A percentile compares a stretch with the other conserved stretches of the same genome.
These are phyloP conservation scores for Leucania comma DNA, from an alignment of 2,888 invertebrate species.

Conservation along the genomic window DNA sequence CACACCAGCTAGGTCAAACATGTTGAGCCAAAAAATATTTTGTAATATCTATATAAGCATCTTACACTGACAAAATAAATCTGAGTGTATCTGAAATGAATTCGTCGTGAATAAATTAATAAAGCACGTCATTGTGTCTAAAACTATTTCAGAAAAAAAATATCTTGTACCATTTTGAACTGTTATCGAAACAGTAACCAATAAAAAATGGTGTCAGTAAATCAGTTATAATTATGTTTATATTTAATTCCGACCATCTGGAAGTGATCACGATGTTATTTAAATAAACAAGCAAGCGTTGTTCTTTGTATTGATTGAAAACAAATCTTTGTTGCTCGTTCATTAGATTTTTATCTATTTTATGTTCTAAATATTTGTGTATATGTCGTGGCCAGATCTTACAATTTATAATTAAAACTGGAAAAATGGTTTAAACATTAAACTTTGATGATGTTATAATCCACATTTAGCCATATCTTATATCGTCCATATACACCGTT, in stretches of 20 bases:
- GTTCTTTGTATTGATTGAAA: slow-evolving; percentile 26
- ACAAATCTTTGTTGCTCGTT: neutral
- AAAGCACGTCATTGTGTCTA: neutral
- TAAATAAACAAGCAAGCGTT: slow-evolving; percentile 19
- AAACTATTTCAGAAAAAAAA: neutral
- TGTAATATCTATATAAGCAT: too few relatives aligned
- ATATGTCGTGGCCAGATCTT: too few relatives aligned
- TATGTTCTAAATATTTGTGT: slow-evolving; percentile 7
- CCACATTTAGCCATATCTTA: too few relatives aligned
- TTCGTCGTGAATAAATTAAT: neutral
- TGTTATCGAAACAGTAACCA: neutral
- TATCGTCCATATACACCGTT: too few relatives aligned
- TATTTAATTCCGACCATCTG: slow-evolving; percentile 24
- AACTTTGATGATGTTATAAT: too few relatives aligned
- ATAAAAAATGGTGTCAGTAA: slow-evolving; percentile 20
- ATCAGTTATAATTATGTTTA: slow-evolving; percentile 13
- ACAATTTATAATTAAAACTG: too few relatives aligned
- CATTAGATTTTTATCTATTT: neutral
- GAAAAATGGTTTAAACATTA: too few relatives aligned
- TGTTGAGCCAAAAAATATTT: too few relatives aligned
- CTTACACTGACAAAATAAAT: too few relatives aligned
- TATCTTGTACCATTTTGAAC: too few relatives aligned
- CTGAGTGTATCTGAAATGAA: neutral
- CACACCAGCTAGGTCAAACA: too few relatives aligned
- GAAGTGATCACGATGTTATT: slow-evolving; percentile 18